Percentiles rank a stretch among this genome's conserved stretches.
phyloP scores from a whole-genome alignment of 2,888 invertebrate genomes.

The Atethmia centrago region DNA sequence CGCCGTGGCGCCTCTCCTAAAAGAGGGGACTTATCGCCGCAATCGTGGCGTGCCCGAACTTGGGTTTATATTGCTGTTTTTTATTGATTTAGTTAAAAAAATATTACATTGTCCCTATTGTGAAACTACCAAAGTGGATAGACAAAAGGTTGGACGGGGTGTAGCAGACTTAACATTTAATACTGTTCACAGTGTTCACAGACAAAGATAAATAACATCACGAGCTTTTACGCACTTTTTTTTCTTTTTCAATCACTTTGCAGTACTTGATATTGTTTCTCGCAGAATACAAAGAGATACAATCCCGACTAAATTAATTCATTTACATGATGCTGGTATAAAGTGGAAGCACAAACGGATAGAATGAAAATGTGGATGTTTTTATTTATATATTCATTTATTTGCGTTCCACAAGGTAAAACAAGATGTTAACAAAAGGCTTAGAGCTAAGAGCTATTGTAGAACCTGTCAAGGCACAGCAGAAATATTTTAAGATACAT shows the following conservation, averaged over 20 bases:
- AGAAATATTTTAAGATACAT: too few species aligned
- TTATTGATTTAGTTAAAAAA: too few species aligned
- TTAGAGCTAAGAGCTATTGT: too few species aligned
- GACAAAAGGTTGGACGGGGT: not conserved
- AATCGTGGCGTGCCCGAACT: too few species aligned
- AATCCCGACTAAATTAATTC: slow-evolving; percentile 51
- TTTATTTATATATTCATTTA: too few species aligned
- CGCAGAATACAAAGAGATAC: slow-evolving; percentile 46
- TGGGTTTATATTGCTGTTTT: too few species aligned
- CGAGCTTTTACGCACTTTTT: slow-evolving; percentile 11
- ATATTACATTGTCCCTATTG: too few species aligned
- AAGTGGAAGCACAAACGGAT: slow-evolving; percentile 27
- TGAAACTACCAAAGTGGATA: not conserved
- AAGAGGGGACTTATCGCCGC: too few species aligned
- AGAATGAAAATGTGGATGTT: slow-evolving; percentile 24
- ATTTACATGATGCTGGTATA: slow-evolving; percentile 43
- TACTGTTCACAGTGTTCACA: slow-evolving; percentile 19
- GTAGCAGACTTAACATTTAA: not conserved
- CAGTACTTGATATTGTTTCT: slow-evolving; percentile 46
- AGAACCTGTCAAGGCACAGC: not conserved
- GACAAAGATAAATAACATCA: slow-evolving; percentile 15
- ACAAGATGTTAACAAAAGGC: too few species aligned
- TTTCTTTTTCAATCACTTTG: slow-evolving; percentile 52
- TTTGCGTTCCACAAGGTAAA: too few species aligned
- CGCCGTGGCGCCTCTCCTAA: too few species aligned